Evolutionary conservation across 2,888 invertebrate species (phyloP), one percentile per base, ranked within the genome.

Genomic region (Luperina nickerlii): DNA sequence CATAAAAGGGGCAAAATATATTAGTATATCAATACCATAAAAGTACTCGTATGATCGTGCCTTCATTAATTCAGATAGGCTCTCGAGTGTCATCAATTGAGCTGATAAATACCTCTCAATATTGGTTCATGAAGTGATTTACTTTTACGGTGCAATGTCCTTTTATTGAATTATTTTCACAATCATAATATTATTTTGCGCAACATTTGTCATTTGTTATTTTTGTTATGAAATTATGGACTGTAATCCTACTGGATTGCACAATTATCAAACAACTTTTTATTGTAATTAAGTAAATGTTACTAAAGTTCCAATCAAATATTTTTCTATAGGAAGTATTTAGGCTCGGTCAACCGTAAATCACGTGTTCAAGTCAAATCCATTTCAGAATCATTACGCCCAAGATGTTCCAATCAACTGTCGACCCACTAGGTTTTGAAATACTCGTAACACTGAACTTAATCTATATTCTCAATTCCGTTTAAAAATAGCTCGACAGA

Each of bases 11-110:
- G 42, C 48, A 51, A 76, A 82, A 81, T 84, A 74, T 79, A 87
- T 88, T 81, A 84, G 65, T 85, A 85, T 89, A 90, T 88, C 88
- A 84, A 87, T 87, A 54, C 67, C 86, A 89, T 91, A 90, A 89
- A 86, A 79, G 84, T 87, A 91, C 90, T 92, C 88, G 48, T 13
- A 48, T 48, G 90, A 88, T 90, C 87, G 78, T 73, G 76, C 76
- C 74, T 89, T 90, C 81, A 92, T 89, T 90, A 89, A 89, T 78
- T 87, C 76, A 38, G 76, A 81, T 78, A 68, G 69, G 69, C 87
- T 88, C 90, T 91, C 78, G 81, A 91, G 77, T 75, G 69, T 76
- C 87, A 90, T 88, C 86, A 83, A 84, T 83, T 88, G 77, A 84
- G 79, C 80, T 76, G 82, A 90, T 86, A 84, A 84, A 82, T 84